phyloP scores from a whole-genome alignment of 2,888 invertebrate genomes.

The Diarsia brunnea region DNA sequence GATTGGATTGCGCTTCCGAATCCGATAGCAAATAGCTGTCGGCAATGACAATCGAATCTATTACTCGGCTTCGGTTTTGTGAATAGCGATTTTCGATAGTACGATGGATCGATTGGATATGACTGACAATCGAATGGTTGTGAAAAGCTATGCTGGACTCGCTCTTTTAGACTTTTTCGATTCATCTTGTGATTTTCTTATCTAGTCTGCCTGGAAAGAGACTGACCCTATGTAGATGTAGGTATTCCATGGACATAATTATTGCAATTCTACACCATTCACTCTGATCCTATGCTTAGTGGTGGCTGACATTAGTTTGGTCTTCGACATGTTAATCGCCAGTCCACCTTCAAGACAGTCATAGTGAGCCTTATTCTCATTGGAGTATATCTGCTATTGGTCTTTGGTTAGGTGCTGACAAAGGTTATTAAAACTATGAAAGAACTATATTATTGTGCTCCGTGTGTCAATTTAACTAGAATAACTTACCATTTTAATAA shows the following conservation, averaged over 20 bases:
- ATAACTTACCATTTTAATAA: constrained; percentile 58
- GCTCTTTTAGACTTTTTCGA: neutral
- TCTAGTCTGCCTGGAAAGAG: neutral
- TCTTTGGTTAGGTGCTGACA: neutral
- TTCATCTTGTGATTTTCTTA: neutral
- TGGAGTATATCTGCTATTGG: neutral
- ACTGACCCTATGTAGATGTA: neutral
- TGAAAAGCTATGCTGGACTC: too few relatives aligned
- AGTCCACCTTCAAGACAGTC: neutral
- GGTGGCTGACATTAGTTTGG: neutral
- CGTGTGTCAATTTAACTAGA: constrained; percentile 31
- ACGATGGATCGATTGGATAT: too few relatives aligned
- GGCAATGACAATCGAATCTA: too few relatives aligned
- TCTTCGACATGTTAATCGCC: neutral
- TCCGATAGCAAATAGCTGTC: too few relatives aligned
- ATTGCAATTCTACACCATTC: too few relatives aligned
- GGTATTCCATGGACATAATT: too few relatives aligned
- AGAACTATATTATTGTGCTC: neutral
- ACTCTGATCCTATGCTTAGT: neutral
- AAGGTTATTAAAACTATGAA: neutral
- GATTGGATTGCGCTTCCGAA: too few relatives aligned
- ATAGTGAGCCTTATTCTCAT: neutral
- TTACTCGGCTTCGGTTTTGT: too few relatives aligned
- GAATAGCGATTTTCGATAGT: too few relatives aligned
- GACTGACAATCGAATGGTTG: too few relatives aligned